Evolutionary conservation across 2,888 invertebrate species (phyloP).

Genomic region (Poecilus cupreus): DNA sequence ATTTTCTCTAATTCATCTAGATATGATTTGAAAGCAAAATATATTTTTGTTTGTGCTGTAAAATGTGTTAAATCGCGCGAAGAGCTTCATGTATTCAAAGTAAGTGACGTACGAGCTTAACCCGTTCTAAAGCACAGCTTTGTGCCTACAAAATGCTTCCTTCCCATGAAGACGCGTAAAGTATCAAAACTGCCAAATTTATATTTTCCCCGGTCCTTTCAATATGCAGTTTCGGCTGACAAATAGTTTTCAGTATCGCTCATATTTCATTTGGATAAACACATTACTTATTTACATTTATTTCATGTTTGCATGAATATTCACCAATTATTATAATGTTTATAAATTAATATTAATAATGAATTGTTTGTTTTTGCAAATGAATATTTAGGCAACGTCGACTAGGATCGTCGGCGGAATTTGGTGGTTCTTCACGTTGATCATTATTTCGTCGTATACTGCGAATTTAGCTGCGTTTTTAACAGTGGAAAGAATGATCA

Average conservation of each 20-base stretch:
- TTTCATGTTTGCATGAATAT: not conserved
- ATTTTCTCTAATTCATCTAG: too few species aligned
- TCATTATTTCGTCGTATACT: constrained; percentile 93
- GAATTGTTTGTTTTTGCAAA: not conserved
- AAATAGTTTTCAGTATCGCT: constrained; percentile 31
- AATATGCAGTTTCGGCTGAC: constrained; percentile 12
- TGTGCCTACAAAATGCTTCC: constrained; percentile 12
- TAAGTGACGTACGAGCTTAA: constrained; percentile 8
- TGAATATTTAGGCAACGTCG: constrained; percentile 75
- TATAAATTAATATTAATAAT: not conserved
- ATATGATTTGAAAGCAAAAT: too few species aligned
- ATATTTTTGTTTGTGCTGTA: too few species aligned
- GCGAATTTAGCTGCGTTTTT: constrained; percentile 94
- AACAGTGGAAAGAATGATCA: constrained; percentile 91
- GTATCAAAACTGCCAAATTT: constrained; percentile 28
- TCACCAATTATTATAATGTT: not conserved
- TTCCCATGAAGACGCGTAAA: not conserved
- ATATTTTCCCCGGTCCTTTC: constrained; percentile 2
- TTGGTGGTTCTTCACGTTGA: constrained; percentile 96
- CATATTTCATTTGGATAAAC: not conserved
- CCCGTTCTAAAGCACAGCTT: constrained; percentile 17
- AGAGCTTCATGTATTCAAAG: not conserved
- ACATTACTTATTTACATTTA: not conserved
- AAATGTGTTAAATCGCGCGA: not conserved
- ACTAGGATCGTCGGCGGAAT: constrained; percentile 90